Evolutionary conservation across 2,888 invertebrate species (phyloP), one percentile per base, ranked within the genome.

Genomic region (Tachina grossa): DNA sequence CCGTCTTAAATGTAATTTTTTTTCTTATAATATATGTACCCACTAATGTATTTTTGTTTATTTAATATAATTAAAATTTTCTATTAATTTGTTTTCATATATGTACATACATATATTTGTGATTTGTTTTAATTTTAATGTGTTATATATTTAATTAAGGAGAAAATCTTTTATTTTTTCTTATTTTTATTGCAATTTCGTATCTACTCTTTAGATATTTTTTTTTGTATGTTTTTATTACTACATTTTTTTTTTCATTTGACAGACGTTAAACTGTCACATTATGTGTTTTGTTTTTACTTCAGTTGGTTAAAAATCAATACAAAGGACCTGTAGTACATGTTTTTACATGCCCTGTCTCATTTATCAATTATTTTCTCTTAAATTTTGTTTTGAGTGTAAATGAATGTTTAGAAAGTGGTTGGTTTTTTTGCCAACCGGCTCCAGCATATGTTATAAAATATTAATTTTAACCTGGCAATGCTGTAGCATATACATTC

Each of bases 271-370:
- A 45, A 84, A 79, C 81, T 86, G 85, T 84, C 87, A 87, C 13
- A 79, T 78, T 85, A 55, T 61, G 59, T 72, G 22, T 22, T 22
- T 47, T 72, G 10, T 65, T 68, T 74, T 22, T 61, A 71, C 59
- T 8, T 6, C 1, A 39, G 39, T 78, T 86, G 55, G 82, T 82
- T 87, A 88, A 89, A 89, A 89, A 89, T 89, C 89, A 87, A 89
- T 89, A 89, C 87, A 88, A 89, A 89, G 89, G 87, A 89, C 89
- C 89, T 89, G 89, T 89, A 87, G 89, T 89, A 87, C 87, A 80
- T 88, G 82, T 85, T 87, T 59, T 76, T 47, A n/a, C 13, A 22
- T 63, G 6, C 31, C 51, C 41, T 66, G 11, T 47, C 41, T 31
- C 41, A 45, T 55, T 13, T 49, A 11, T n/a, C 16, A 61, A 49